Conservation (phyloP, 1,140 invertebrate species). For the Battus philenor region DNA sequence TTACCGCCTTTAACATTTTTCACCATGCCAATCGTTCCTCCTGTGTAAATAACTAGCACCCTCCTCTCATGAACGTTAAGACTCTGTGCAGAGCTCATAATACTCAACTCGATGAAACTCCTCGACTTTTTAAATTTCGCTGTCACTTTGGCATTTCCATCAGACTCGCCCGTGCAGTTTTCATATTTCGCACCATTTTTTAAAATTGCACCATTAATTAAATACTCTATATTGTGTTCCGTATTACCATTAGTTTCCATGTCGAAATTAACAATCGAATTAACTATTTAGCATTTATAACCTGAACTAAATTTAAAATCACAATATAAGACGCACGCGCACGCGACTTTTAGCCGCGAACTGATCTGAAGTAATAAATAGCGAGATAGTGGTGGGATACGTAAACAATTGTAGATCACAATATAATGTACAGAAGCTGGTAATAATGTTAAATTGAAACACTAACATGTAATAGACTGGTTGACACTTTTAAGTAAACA, state of each 20-base stretch:
- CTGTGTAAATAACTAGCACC: conserved; percentile 90
- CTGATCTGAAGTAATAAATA: conserved; percentile 2
- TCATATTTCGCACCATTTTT: conserved; percentile 19
- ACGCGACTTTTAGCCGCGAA: conserved; percentile 12
- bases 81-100: conserved; percentile 31
- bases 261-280: too few relatives aligned
- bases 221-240: not conserved
- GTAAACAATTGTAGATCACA: conserved; percentile 3
- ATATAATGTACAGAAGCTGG: not conserved
- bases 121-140: conserved; percentile 44
- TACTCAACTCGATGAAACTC: conserved; percentile 43
- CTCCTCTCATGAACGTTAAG: conserved; percentile 64
- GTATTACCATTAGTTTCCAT: conserved; percentile 5
- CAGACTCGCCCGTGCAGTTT: conserved; percentile 2
- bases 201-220: not conserved
- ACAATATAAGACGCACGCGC: not conserved
- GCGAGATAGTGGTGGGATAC: not conserved
- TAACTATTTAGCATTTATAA: too few relatives aligned
- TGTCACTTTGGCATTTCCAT: conserved; percentile 27
- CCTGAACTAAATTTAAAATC: too few relatives aligned
- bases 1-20: conserved; percentile 83
- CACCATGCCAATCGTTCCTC: conserved; percentile 93
- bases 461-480: too few relatives aligned
- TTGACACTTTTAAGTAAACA: too few relatives aligned
- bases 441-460: too few relatives aligned